These are phyloP conservation scores for Goniozus legneri DNA, from an alignment of 1,140 invertebrate genomes.

Conservation along the genomic window DNA sequence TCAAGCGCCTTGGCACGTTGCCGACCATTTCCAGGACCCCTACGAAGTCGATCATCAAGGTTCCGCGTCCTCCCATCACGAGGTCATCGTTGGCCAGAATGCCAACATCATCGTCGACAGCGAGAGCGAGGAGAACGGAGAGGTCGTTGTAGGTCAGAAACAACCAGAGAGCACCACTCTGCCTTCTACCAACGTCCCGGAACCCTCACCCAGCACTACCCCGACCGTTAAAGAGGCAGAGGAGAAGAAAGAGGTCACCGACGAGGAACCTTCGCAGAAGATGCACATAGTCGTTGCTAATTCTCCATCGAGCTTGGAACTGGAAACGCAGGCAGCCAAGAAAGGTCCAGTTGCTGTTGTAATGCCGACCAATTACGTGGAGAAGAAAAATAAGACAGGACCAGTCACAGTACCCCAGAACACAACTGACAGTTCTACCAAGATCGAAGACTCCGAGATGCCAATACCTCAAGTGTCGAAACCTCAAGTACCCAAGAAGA, in stretches of 20 bases:
- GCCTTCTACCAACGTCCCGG: neutral
- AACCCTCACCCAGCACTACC: neutral
- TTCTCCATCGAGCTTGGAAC: constrained; percentile 11
- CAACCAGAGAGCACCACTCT: no score
- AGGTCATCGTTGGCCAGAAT: constrained; percentile 35
- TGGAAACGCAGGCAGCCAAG: constrained; percentile 10
- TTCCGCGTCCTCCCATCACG: constrained; percentile 32
- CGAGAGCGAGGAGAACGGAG: constrained; percentile 25
- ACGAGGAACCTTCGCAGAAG: constrained; percentile 11
- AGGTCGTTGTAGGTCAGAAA: constrained; percentile 34
- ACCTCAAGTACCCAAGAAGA: constrained; percentile 1
- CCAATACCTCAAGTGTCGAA: neutral
- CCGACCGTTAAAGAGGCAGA: neutral
- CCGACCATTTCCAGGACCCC: constrained; percentile 22
- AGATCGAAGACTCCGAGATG: neutral
- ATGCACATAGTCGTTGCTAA: constrained; percentile 40
- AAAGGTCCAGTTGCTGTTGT: constrained; percentile 28
- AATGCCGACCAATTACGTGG: constrained; percentile 33
- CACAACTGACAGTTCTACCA: no score
- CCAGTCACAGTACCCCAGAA: no score
- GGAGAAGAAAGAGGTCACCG: neutral
- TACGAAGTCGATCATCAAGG: constrained; percentile 32
- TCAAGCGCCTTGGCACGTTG: constrained; percentile 40
- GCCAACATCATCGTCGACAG: constrained; percentile 38
- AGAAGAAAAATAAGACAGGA: constrained; percentile 11